These are phyloP conservation scores for Drosophila prosaltans DNA, from an alignment of 1,140 invertebrate species.

Conservation along the genomic window DNA sequence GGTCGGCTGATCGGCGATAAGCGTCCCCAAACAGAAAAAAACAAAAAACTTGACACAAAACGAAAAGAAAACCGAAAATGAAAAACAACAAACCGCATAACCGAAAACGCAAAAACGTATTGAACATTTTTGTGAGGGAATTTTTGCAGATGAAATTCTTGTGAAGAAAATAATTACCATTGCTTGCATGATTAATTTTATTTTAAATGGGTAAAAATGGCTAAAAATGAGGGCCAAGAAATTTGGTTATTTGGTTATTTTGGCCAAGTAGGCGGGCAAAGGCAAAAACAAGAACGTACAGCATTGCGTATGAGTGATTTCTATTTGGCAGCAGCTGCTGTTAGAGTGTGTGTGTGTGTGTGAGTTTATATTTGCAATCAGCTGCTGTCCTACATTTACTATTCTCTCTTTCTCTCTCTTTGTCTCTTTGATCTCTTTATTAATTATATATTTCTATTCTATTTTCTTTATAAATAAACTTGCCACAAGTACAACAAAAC, in stretches of 20 bases:
- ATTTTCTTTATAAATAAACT: constrained; percentile 32
- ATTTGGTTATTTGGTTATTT: constrained; percentile 8
- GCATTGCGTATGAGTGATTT: constrained; percentile 67
- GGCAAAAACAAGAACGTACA: constrained; percentile 41
- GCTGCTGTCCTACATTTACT: constrained; percentile 72
- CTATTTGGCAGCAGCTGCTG: constrained; percentile 41
- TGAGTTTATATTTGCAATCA: constrained; percentile 37
- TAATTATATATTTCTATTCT: constrained; percentile 12
- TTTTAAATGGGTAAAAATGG: constrained; percentile 51
- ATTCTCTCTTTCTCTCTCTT: constrained; percentile 23
- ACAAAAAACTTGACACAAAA: constrained; percentile 42
- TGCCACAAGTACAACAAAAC: neutral
- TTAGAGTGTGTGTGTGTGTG: neutral
- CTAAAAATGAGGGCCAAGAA: constrained; percentile 9
- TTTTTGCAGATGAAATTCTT: constrained; percentile 43
- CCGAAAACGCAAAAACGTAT: constrained; percentile 51
- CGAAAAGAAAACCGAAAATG: constrained; percentile 23
- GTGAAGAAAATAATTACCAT: constrained; percentile 29
- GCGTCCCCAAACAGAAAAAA: constrained; percentile 43
- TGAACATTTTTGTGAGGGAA: constrained; percentile 17
- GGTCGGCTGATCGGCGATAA: constrained; percentile 61
- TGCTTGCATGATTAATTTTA: constrained; percentile 52
- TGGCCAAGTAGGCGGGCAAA: constrained; percentile 41
- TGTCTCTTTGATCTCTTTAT: constrained; percentile 20
- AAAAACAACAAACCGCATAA: constrained; percentile 2